Evolutionary conservation across 2,113 vertebrate genomes (phyloP).

Genomic region (Ictidomys tridecemlineatus): DNA sequence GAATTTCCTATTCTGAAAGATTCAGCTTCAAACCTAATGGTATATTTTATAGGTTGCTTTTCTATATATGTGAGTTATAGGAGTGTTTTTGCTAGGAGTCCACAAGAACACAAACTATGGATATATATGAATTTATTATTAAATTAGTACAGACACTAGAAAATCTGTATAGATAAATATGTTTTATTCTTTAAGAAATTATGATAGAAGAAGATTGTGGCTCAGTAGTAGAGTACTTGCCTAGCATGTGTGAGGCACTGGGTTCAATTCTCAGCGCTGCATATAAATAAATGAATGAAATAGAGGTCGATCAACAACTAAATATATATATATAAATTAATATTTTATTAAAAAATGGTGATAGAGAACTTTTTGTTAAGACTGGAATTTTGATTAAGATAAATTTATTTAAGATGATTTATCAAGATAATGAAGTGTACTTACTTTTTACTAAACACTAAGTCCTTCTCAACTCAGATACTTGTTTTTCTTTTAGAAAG

Average conservation of each 20-base stretch:
- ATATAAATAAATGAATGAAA: too few species aligned
- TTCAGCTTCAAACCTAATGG: neutral
- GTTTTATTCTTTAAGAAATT: conserved; percentile 61
- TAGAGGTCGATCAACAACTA: too few species aligned
- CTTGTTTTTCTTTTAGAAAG: conserved; percentile 62
- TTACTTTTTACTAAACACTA: conserved; percentile 41
- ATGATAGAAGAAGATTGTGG: too few species aligned
- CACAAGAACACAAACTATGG: neutral
- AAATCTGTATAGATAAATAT: conserved; percentile 31
- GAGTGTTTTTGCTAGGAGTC: neutral
- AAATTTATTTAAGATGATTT: conserved; percentile 42
- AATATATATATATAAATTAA: too few species aligned
- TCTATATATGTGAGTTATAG: neutral
- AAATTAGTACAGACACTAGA: neutral
- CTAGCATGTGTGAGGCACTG: too few species aligned
- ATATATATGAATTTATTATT: conserved; percentile 59
- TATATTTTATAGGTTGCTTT: neutral
- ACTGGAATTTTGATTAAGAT: too few species aligned
- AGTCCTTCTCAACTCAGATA: neutral
- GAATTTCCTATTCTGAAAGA: conserved; percentile 48
- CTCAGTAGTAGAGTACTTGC: too few species aligned
- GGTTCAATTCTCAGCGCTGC: too few species aligned
- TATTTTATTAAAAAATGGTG: too few species aligned
- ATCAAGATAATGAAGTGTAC: conserved; percentile 46
- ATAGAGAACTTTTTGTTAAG: too few species aligned